Evolutionary conservation across 2,888 invertebrate genomes (phyloP), one percentile per base, ranked within the genome.

Genomic region (Andrena dorsata): DNA sequence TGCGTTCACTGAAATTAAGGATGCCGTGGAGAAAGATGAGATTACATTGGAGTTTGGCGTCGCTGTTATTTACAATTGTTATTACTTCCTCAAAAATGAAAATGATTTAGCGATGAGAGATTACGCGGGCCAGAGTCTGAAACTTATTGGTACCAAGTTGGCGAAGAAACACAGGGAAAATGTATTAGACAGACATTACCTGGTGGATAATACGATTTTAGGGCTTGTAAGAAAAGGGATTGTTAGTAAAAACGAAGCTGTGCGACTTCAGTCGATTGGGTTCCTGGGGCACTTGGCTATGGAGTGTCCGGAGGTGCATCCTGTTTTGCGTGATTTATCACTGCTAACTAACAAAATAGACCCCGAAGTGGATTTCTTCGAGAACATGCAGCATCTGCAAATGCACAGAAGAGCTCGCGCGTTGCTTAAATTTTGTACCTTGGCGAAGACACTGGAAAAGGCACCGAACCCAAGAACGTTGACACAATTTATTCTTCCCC

Each of bases 341-440:
- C 94, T 95, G 49, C 94, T 97, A 47, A 95, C 96, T 0, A 96
- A 97, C 90, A 95, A 96, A 92, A 94, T 94, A 64, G 98, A 99
- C 92, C 93, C 95, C 8, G 98, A 99, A 93, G 96, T 97, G 0
- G 99, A 99, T 94, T 98, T 99, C 95, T 99, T 98, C 92, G 98
- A 98, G 91, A 99, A 99, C 92, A 96, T 98, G 91, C 96, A 96
- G 32, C 99, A 99, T 94, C 94, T 98, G 63, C 97, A 99, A 95
- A 94, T 97, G 75, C 98, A 98, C 92, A 95, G 98, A 80, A 96
- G 98, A 91, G 97, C 97, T 0, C 95, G 98, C 90, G 99, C 98
- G 0, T 93, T 99, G 63, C 93, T 97, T 20, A 97, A 97, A 90
- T 97, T 98, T 91, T 96, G 96, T 80, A 95, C 95, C 84, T 93